A percentile compares a stretch with the other conserved stretches of the same genome.
These are phyloP conservation scores for Notoglanidium macrostoma DNA, from an alignment of 2,797 vertebrate species.

Conservation along the genomic window DNA sequence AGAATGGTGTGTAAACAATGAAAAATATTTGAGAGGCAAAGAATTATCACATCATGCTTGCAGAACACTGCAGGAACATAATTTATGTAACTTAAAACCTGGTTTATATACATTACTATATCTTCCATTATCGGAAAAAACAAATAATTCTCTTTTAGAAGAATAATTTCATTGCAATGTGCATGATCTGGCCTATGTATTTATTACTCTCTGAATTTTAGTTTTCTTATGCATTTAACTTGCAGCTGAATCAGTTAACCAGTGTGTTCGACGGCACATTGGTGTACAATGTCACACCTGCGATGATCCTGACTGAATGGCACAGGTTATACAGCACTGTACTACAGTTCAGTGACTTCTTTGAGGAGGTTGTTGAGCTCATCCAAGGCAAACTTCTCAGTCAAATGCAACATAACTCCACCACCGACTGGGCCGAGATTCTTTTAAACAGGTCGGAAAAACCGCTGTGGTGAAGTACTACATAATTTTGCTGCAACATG, in stretches of 20 bases:
- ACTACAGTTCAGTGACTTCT: constrained; percentile 38
- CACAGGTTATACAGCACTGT: constrained; percentile 59
- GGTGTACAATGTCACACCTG: constrained; percentile 62
- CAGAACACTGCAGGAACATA: background rate
- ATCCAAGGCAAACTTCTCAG: constrained; percentile 54
- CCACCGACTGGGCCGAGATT: constrained; percentile 48
- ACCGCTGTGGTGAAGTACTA: background rate
- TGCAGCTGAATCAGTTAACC: constrained; percentile 50
- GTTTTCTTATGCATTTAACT: background rate
- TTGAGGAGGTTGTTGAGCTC: constrained; percentile 14
- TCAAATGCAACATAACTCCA: constrained; percentile 58
- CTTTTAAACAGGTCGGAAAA: constrained; percentile 70
- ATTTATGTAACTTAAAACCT: background rate
- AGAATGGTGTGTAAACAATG: background rate
- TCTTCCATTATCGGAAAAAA: background rate
- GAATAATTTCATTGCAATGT: no score
- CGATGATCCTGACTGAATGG: constrained; percentile 74
- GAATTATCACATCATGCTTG: background rate
- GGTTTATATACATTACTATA: background rate
- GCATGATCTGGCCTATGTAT: background rate
- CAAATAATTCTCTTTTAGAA: background rate
- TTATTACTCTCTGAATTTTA: background rate
- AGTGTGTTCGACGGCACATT: constrained; percentile 41
- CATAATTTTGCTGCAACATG: background rate
- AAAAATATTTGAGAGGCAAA: background rate